Evolutionary conservation across 2,113 vertebrate species (phyloP).

Genomic region (Cyanistes caeruleus): DNA sequence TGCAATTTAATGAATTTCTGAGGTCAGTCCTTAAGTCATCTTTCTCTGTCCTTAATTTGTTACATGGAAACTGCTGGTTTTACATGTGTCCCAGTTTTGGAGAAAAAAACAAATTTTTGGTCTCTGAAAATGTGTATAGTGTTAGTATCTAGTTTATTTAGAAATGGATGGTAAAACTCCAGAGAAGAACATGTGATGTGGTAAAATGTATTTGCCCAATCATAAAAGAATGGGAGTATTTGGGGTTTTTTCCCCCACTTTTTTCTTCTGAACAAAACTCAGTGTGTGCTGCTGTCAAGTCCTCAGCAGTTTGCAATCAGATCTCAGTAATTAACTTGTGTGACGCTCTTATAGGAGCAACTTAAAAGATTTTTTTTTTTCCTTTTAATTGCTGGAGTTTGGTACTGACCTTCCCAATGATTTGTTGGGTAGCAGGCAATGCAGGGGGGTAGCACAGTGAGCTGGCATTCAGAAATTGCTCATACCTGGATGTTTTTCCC

Average conservation of each 20-base stretch:
- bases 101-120: fast-evolving
- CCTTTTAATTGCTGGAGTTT: not conserved
- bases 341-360: not conserved
- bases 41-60: not conserved
- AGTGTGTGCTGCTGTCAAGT: not conserved
- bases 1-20: not conserved
- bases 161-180: not conserved
- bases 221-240: not conserved
- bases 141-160: not conserved
- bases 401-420: not conserved
- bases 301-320: not conserved
- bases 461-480: not conserved
- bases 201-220: not conserved
- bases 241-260: fast-evolving
- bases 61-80: not conserved
- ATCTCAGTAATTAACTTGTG: not conserved
- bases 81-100: not conserved
- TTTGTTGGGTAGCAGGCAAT: not conserved
- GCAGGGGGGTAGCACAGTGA: not conserved
- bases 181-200: not conserved
- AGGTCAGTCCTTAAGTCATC: not conserved
- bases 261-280: not conserved
- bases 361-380: not conserved
- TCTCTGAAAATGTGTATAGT: not conserved
- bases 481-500: not conserved